Evolutionary conservation across 2,797 vertebrate genomes (phyloP), one percentile per base, ranked within the genome.

Genomic region (Tiaroga cobitis): DNA sequence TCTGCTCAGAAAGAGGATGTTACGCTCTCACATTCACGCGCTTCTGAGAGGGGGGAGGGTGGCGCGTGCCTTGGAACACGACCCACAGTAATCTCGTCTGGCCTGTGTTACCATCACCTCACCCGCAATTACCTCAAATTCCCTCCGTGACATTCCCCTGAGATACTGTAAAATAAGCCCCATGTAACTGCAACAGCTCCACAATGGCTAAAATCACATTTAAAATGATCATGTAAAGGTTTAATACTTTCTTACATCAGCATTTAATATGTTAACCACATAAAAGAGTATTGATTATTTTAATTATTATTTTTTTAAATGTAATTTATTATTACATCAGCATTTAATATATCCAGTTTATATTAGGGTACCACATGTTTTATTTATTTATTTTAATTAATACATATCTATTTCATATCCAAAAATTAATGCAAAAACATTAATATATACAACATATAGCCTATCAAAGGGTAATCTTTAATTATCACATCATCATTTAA

Each of bases 1-100:
- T 79, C 26, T 51, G 68, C 41, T 46, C 37, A 59, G 65, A 56
- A 69, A 46, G 63, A 79, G 75, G 65, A 84, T 61, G 75, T 59
- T 59, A 69, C 49, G 82, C 59, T 72, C n/a, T 73, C 76, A 29
- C 26, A 41, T 16, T 87, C 79, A 85, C 65, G 26, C 72, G 82
- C 73, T 78, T 69, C 56, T 49, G 56, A 63, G 68, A 73, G 76
- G 75, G 59, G 26, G 67, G 81, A 79, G 84, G 76, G 70, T 67
- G 76, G 37, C 7, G 26, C 46, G 46, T 54, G 78, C 59, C 61
- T 51, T 26, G 21, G 13, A 80, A 59, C 75, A 83, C 70, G 43
- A 85, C 79, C 54, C 46, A 80, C 79, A 74, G 11, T 56, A 61
- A 80, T 41, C 76, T 80, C 41, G 21, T 24, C 43, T 59, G 49